These are phyloP conservation scores for Drosophila setosimentum DNA, from an alignment of 2,888 invertebrate genomes.

Conservation along the genomic window DNA sequence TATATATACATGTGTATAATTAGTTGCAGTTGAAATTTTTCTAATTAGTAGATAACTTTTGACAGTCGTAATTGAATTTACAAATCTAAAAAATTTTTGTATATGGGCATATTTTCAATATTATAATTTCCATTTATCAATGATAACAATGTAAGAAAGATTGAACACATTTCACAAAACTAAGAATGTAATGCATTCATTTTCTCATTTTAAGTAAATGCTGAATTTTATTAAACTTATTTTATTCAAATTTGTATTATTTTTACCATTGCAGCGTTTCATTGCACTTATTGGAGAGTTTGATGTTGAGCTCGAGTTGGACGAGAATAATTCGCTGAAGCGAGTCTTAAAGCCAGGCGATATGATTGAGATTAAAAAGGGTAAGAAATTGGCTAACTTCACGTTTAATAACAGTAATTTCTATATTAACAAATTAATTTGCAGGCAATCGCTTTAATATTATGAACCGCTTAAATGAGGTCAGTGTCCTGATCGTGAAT, in stretches of 20 bases:
- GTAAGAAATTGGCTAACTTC: conserved; percentile 32
- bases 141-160: neutral
- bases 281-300: conserved; percentile 64
- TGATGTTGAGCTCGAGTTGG: conserved; percentile 31
- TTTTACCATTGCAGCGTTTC: conserved; percentile 50
- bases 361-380: conserved; percentile 60
- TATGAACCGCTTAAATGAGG: conserved; percentile 24
- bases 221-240: neutral
- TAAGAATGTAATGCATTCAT: neutral
- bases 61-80: neutral
- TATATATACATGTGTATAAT: neutral
- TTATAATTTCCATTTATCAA: neutral
- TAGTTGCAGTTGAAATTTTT: neutral
- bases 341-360: conserved; percentile 58
- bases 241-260: neutral
- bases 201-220: neutral
- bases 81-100: neutral
- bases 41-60: neutral
- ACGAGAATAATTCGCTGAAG: neutral
- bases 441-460: conserved; percentile 46
- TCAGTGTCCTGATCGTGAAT: conserved; percentile 31
- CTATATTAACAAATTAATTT: conserved; percentile 2
- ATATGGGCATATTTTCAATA: neutral
- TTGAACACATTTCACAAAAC: neutral
- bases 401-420: neutral